Conservation (phyloP, 2,797 vertebrate species). For the Atherinosoma microstoma region DNA sequence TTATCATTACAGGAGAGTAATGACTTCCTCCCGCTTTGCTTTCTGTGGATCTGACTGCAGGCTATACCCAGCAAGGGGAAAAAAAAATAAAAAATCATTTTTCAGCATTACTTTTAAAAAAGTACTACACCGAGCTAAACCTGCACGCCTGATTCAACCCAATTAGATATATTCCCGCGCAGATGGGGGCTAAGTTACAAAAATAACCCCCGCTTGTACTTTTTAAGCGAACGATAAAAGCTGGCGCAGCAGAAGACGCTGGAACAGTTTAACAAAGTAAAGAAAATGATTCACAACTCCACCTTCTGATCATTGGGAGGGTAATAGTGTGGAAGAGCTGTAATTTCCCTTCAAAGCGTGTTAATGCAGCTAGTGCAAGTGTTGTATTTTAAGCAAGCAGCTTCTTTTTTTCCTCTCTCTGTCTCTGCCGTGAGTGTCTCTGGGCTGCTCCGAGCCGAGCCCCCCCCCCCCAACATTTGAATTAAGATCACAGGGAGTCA, state of each 20-base stretch:
- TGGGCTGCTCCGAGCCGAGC: constrained; percentile 42
- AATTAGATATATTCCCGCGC: constrained; percentile 47
- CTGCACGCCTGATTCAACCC: constrained; percentile 40
- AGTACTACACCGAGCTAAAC: constrained; percentile 41
- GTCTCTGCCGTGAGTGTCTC: constrained; percentile 22
- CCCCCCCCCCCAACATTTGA: constrained; percentile 43
- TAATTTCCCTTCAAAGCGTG: constrained; percentile 24
- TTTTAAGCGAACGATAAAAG: constrained; percentile 28
- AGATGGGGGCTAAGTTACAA: constrained; percentile 22
- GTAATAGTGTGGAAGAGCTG: not conserved
- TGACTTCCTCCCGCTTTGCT: constrained; percentile 66
- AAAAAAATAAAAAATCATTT: constrained; percentile 48
- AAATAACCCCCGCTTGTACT: constrained; percentile 30
- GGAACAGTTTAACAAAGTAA: constrained; percentile 14
- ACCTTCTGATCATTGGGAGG: not conserved
- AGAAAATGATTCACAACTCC: constrained; percentile 11
- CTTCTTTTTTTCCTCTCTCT: constrained; percentile 3
- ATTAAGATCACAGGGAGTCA: constrained; percentile 66
- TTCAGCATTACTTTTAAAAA: constrained; percentile 47
- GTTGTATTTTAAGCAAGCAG: constrained; percentile 40
- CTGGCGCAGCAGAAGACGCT: constrained; percentile 20
- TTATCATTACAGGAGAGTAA: constrained; percentile 70
- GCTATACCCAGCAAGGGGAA: constrained; percentile 33
- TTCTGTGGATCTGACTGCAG: constrained; percentile 55
- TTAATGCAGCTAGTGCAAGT: constrained; percentile 5